Base-by-base conservation (phyloP, 2,888 invertebrate genomes). In the Drosophila diplacantha region DNA sequence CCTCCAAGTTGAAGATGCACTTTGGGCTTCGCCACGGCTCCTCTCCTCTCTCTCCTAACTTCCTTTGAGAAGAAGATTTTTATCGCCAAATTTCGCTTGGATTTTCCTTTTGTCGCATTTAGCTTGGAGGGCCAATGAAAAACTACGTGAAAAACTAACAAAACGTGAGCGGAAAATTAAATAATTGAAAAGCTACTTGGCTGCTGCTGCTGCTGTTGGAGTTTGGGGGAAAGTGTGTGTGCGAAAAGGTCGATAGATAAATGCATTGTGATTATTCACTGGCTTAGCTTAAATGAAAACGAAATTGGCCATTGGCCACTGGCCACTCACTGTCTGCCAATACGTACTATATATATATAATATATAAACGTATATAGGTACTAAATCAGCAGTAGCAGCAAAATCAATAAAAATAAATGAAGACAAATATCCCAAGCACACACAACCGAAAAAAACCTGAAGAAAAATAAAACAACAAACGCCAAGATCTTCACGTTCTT, bases 101-200 rank as follows among this genome's bases (percentile, higher is more conserved):
- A 55, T 50, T 65, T 54, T 35, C 39, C 38, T 47, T 58, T 52
- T 70, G 52, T 70, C 60, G 60, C 56, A 59, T 39, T 64, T 58
- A 53, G 68, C 53, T 44, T 24, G 35, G 12, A 60, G 44, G 38
- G 49, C 49, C 54, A 51, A 68, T 60, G 41, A 44, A 55, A 68
- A 69, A 69, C 49, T 51, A 69, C 57, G 62, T 62, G 62, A 54
- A 69, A 57, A 69, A 65, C 72, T 76, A 74, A 79, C 78, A 75
- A 70, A 83, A 80, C 80, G 80, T 83, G 80, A 80, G 80, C 73
- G 79, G 83, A 83, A 80, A 80, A 80, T 80, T 83, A 80, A 80
- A 81, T 83, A 80, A 80, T 80, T 80, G 81, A 81, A 78, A 73
- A 82, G 74, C 81, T 61, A 72, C 74, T 64, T 64, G 24, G 18